These are phyloP conservation scores for Neoitamus cyanurus DNA, from an alignment of 2,888 invertebrate species.

Conservation along the genomic window DNA sequence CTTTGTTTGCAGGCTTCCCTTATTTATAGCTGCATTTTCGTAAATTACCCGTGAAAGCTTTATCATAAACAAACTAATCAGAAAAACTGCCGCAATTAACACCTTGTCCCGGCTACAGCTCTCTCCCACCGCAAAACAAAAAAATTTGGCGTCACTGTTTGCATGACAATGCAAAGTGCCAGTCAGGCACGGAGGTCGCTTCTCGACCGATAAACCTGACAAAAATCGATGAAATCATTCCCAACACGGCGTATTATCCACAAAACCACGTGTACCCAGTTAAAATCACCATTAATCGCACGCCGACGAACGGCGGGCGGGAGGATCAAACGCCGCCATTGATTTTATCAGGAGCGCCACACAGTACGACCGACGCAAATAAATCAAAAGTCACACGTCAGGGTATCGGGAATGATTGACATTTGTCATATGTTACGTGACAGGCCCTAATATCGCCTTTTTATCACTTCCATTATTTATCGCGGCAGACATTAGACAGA, in stretches of 20 bases:
- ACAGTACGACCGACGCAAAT: slow-evolving; percentile 14
- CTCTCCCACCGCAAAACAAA: background rate
- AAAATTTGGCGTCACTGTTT: background rate
- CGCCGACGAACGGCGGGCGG: background rate
- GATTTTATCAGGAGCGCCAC: slow-evolving; percentile 11
- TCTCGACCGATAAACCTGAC: background rate
- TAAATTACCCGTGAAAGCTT: background rate
- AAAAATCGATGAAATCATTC: slow-evolving; percentile 20
- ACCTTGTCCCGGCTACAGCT: background rate
- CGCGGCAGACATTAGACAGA: slow-evolving; percentile 48
- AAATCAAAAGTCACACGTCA: slow-evolving; percentile 51
- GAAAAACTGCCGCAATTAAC: background rate
- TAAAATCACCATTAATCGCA: slow-evolving; percentile 42
- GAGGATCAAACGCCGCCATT: slow-evolving; percentile 16
- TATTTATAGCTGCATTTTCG: background rate
- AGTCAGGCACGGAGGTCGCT: background rate
- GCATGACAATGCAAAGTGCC: slow-evolving; percentile 16
- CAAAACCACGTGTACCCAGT: slow-evolving; percentile 33
- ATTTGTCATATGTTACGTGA: slow-evolving; percentile 53
- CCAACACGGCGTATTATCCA: slow-evolving; percentile 9
- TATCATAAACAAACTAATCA: background rate
- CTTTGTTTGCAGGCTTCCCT: background rate
- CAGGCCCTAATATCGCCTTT: slow-evolving; percentile 52
- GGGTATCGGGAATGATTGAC: slow-evolving; percentile 52
- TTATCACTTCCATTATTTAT: slow-evolving; percentile 53